Percentiles rank a stretch among this genome's conserved stretches.
Conservation (phyloP, 2,113 vertebrate species). For the Telmatochromis brichardi region DNA sequence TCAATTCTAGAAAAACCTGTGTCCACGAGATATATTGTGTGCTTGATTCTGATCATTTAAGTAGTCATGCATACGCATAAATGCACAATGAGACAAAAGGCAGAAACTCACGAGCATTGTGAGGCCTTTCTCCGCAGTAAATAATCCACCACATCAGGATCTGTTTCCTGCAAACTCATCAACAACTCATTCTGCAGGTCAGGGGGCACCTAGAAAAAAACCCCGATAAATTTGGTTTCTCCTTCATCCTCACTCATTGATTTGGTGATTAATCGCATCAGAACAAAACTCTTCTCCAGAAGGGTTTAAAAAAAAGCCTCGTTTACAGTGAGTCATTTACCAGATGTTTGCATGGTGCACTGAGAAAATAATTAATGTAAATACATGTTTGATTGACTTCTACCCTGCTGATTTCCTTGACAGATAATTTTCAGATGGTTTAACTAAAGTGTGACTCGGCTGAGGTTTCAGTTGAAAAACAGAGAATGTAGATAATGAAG, state of each 20-base stretch:
- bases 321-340: not conserved
- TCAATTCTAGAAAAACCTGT: not conserved
- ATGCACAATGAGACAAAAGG: not conserved
- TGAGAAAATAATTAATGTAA: not conserved
- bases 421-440: not conserved
- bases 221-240: not conserved
- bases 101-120: conserved; percentile 81
- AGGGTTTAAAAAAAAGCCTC: not conserved
- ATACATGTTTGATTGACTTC: not conserved
- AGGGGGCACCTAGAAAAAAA: conserved; percentile 78
- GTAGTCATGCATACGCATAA: not conserved
- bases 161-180: conserved; percentile 87
- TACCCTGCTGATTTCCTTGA: not conserved
- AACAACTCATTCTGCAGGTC: conserved; percentile 96
- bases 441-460: not conserved
- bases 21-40: not conserved
- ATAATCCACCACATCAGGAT: conserved; percentile 95
- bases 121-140: conserved; percentile 89
- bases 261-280: not conserved
- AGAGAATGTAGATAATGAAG: not conserved
- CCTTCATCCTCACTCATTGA: not conserved
- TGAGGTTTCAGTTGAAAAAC: not conserved
- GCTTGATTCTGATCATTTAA: not conserved
- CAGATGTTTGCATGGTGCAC: not conserved
- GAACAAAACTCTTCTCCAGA: not conserved